Conservation (phyloP, 1,140 invertebrate genomes). For the Drosophila pectinifera region DNA sequence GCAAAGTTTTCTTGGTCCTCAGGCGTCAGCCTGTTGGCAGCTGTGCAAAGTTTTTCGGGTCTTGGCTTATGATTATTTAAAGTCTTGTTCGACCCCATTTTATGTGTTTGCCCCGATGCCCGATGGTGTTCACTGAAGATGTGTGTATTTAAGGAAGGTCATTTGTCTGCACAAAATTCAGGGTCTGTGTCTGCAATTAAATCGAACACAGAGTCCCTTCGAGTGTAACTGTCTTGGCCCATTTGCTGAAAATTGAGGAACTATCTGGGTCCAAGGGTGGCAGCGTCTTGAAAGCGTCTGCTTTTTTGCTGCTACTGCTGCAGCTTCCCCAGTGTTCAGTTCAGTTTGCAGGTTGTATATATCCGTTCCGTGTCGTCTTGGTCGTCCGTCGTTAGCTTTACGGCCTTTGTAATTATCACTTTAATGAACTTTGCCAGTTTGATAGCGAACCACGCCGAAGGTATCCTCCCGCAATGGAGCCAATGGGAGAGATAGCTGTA, state of each 20-base stretch:
- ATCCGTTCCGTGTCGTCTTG: slow-evolving; percentile 44
- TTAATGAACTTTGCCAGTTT: slow-evolving; percentile 81
- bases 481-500: slow-evolving; percentile 9
- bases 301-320: neutral
- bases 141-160: slow-evolving; percentile 18
- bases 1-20: slow-evolving; percentile 69
- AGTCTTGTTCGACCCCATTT: slow-evolving; percentile 43
- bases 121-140: neutral
- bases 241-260: slow-evolving; percentile 27
- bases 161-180: neutral
- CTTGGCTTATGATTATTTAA: slow-evolving; percentile 61
- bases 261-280: no score
- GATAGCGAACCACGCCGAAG: slow-evolving; percentile 58
- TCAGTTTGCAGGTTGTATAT: slow-evolving; percentile 47
- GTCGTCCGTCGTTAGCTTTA: slow-evolving; percentile 47
- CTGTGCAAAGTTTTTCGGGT: slow-evolving; percentile 54
- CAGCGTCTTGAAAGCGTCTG: neutral
- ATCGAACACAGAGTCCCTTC: slow-evolving; percentile 15
- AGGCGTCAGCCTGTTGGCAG: slow-evolving; percentile 59
- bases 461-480: slow-evolving; percentile 41
- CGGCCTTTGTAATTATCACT: slow-evolving; percentile 79
- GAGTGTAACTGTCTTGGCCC: slow-evolving; percentile 4
- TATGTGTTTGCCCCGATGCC: slow-evolving; percentile 13
- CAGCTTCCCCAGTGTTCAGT: slow-evolving; percentile 6
- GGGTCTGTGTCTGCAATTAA: slow-evolving; percentile 10